phyloP scores from a whole-genome alignment of 2,797 vertebrate genomes.

The Phyllotis vaccarum region DNA sequence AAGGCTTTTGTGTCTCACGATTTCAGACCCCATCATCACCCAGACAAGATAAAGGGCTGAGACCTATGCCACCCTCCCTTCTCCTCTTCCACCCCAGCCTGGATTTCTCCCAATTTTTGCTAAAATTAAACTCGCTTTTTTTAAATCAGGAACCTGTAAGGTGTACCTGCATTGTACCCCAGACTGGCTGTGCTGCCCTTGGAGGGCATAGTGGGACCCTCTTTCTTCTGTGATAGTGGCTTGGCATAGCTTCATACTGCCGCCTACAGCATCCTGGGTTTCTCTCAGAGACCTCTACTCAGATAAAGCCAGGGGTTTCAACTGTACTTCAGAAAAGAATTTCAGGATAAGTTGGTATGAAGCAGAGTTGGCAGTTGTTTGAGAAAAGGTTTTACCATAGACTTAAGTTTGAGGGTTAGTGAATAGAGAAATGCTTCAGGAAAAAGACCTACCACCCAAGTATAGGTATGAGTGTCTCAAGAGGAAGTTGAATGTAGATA shows the following conservation, averaged over 20 bases:
- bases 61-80: conserved; percentile 23
- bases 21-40: conserved; percentile 73
- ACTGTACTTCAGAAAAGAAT: neutral
- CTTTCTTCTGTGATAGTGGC: neutral
- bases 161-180: neutral
- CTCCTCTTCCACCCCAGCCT: conserved; percentile 57
- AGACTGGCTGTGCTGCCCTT: neutral
- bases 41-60: conserved; percentile 70
- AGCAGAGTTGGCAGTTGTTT: neutral
- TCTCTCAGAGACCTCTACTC: neutral
- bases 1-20: conserved; percentile 65
- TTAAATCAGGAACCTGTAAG: conserved; percentile 25
- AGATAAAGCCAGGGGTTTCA: neutral
- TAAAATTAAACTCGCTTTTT: conserved; percentile 78
- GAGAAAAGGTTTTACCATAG: neutral
- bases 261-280: no score
- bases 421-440: neutral
- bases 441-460: neutral
- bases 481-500: neutral
- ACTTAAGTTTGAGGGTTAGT: neutral
- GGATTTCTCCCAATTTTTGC: conserved; percentile 57
- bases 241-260: neutral
- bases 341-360: neutral
- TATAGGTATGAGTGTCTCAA: neutral
- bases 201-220: neutral